Conservation (phyloP, 2,888 invertebrate species). For the Xanthorhoe spadicearia region DNA sequence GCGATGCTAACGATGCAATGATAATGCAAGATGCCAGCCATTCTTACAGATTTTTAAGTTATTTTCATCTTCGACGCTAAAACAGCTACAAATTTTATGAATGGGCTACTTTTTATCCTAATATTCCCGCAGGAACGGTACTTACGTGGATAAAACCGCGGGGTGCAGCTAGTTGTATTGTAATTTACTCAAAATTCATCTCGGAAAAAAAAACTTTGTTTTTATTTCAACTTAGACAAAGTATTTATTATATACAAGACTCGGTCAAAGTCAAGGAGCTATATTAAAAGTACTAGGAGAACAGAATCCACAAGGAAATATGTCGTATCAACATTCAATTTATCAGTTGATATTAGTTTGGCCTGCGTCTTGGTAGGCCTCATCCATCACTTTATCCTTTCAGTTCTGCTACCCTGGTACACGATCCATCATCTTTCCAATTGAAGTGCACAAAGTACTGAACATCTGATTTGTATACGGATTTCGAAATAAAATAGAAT, state of each 20-base stretch:
- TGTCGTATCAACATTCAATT: neutral
- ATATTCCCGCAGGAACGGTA: too few relatives aligned
- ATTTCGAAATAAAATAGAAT: too few relatives aligned
- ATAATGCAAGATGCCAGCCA: conserved; percentile 7
- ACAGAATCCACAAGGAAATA: neutral
- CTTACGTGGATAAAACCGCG: too few relatives aligned
- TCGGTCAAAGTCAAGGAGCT: neutral
- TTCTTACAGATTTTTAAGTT: conserved; percentile 5
- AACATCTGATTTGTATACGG: too few relatives aligned
- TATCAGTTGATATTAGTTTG: neutral
- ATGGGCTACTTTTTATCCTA: too few relatives aligned
- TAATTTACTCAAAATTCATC: too few relatives aligned
- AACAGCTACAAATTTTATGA: too few relatives aligned
- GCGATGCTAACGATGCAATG: conserved; percentile 10
- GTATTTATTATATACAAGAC: too few relatives aligned
- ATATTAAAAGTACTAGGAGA: neutral
- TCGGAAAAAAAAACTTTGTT: too few relatives aligned
- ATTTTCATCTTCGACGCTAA: too few relatives aligned
- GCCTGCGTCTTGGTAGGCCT: neutral
- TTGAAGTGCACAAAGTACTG: neutral
- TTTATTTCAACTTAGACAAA: too few relatives aligned
- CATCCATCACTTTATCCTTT: conserved; percentile 16
- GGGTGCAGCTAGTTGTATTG: too few relatives aligned
- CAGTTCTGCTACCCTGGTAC: neutral
- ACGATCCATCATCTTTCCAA: conserved; percentile 20